Evolutionary conservation across 92 coral and sea anemone species (phyloP).

Genomic region (Phenganax stokvisi): DNA sequence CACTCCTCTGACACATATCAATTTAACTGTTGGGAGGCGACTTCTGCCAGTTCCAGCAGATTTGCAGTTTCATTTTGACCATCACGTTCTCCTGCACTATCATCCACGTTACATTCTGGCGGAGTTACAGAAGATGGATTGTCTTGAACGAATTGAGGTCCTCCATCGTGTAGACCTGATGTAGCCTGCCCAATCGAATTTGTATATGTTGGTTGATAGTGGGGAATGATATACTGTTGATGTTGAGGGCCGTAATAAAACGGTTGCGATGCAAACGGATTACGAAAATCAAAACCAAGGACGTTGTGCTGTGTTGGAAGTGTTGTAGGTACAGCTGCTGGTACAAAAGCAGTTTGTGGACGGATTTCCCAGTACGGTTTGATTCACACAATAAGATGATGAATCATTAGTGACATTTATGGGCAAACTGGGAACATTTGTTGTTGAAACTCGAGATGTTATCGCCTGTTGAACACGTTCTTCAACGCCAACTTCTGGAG

Average conservation of each 20-base stretch:
- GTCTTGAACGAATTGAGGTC: not conserved
- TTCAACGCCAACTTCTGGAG: not conserved
- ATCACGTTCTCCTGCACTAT: not conserved
- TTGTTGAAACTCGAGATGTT: not conserved
- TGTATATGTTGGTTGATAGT: not conserved
- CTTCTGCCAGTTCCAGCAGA: not conserved
- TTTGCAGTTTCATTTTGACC: not conserved
- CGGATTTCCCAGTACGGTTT: not conserved
- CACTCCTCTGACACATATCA: no score
- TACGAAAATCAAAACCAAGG: not conserved
- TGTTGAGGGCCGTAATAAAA: not conserved
- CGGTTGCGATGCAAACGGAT: not conserved
- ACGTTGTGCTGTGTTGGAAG: not conserved
- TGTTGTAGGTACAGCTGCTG: not conserved
- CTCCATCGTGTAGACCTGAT: not conserved
- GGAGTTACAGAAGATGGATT: not conserved
- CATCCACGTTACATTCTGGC: not conserved
- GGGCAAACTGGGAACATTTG: not conserved
- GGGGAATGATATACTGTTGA: not conserved
- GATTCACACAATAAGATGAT: not conserved
- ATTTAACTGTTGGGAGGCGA: not conserved
- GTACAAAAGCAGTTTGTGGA: not conserved
- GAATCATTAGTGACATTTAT: not conserved
- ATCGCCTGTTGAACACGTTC: not conserved
- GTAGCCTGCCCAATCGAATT: not conserved